Evolutionary conservation across 2,113 vertebrate genomes (phyloP).

Genomic region (Microcebus ravelobensis): DNA sequence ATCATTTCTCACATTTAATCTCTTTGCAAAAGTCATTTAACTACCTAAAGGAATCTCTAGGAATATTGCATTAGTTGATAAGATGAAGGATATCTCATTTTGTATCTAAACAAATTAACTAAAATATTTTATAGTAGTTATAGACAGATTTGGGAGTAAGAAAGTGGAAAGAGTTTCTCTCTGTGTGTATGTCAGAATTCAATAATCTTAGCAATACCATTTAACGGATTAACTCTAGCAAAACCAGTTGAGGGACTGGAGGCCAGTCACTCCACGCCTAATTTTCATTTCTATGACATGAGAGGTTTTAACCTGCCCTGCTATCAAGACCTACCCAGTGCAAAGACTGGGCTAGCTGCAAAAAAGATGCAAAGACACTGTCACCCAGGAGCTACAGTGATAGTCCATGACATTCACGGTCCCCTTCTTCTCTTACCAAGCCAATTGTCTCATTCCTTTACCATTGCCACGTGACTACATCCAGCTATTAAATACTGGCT

Average conservation of each 20-base stretch:
- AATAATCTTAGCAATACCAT: neutral
- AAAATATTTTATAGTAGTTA: neutral
- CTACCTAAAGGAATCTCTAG: neutral
- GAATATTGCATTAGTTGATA: neutral
- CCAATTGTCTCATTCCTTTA: neutral
- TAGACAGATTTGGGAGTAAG: neutral
- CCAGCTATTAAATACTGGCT: neutral
- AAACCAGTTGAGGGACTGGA: neutral
- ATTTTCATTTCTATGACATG: neutral
- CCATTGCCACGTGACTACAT: neutral
- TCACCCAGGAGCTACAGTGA: too few species aligned
- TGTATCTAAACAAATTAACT: neutral
- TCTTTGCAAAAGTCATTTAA: neutral
- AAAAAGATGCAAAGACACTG: neutral
- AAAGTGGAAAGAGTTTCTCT: neutral
- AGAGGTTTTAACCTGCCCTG: neutral
- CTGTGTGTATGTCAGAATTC: neutral
- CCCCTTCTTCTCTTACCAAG: neutral
- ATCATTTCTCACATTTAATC: neutral
- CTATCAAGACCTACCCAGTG: neutral
- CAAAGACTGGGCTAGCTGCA: neutral
- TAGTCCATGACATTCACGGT: accelerated
- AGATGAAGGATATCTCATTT: neutral
- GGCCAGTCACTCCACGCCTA: neutral
- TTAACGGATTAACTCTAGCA: neutral